Conservation (phyloP, 2,113 vertebrate species). For the Falco punctatus region DNA sequence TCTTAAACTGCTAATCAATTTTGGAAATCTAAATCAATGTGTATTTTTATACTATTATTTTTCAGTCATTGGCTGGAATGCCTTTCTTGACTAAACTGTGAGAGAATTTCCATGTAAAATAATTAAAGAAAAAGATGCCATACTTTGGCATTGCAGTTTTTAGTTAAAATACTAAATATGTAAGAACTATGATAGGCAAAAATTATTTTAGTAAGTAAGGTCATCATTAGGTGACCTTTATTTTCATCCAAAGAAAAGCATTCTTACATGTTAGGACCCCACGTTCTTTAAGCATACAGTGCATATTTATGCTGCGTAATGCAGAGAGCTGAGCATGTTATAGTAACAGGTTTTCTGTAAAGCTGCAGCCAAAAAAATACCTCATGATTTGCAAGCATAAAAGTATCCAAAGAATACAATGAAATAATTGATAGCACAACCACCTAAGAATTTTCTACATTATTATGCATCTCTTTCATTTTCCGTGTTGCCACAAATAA, state of each 20-base stretch:
- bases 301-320: not conserved
- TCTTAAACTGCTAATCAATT: conserved; percentile 59
- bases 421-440: not conserved
- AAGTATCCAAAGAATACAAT: not conserved
- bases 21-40: conserved; percentile 63
- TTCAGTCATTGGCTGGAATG: conserved; percentile 34
- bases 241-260: not conserved
- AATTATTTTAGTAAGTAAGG: not conserved
- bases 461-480: not conserved
- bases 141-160: not conserved
- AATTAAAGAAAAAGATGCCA: not conserved
- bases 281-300: not conserved
- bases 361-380: not conserved
- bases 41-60: conserved; percentile 46
- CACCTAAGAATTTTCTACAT: not conserved
- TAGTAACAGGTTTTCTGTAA: not conserved
- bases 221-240: not conserved
- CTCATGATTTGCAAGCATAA: not conserved
- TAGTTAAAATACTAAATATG: not conserved
- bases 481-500: not conserved
- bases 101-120: conserved; percentile 24
- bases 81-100: conserved; percentile 33
- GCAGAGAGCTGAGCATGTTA: not conserved
- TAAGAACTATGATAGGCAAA: not conserved
- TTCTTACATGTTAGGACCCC: not conserved